Evolutionary conservation across 2,797 vertebrate genomes (phyloP).

Genomic region (Gallirallus australis): DNA sequence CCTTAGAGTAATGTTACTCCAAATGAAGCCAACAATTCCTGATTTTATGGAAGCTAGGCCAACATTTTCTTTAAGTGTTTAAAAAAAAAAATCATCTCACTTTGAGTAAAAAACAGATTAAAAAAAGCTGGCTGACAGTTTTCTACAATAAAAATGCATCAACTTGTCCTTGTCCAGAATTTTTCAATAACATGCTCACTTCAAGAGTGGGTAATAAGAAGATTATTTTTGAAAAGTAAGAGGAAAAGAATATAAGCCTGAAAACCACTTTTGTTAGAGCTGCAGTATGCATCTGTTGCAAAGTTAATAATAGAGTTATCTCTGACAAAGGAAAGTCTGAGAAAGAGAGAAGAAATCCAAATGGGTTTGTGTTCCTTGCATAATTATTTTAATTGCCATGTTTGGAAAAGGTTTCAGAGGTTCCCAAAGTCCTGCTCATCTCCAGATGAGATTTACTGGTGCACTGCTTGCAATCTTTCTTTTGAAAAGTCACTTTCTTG

Average conservation of each 20-base stretch:
- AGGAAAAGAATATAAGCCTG: background rate
- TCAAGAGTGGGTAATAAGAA: slow-evolving; percentile 12
- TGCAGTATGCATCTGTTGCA: slow-evolving; percentile 23
- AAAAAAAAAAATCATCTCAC: background rate
- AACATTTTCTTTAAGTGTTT: background rate
- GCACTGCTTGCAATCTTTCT: slow-evolving; percentile 14
- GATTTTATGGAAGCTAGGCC: background rate
- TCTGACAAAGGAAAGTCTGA: slow-evolving; percentile 41
- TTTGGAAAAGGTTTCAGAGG: slow-evolving; percentile 35
- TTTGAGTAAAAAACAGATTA: slow-evolving; percentile 13
- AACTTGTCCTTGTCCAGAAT: slow-evolving; percentile 12
- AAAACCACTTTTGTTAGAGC: slow-evolving; percentile 30
- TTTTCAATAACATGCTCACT: background rate
- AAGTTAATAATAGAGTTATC: slow-evolving; percentile 58
- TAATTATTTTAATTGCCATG: slow-evolving; percentile 55
- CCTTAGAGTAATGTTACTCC: background rate
- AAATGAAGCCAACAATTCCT: background rate
- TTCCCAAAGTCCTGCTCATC: background rate
- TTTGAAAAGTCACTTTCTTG: slow-evolving; percentile 65
- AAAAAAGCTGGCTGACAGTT: background rate
- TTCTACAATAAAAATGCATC: background rate
- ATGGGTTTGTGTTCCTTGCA: slow-evolving; percentile 31
- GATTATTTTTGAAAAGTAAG: slow-evolving; percentile 40
- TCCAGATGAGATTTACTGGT: slow-evolving; percentile 15
- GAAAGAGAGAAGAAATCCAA: slow-evolving; percentile 46